phyloP scores from a whole-genome alignment of 2,797 vertebrate species.

The Sparus aurata region DNA sequence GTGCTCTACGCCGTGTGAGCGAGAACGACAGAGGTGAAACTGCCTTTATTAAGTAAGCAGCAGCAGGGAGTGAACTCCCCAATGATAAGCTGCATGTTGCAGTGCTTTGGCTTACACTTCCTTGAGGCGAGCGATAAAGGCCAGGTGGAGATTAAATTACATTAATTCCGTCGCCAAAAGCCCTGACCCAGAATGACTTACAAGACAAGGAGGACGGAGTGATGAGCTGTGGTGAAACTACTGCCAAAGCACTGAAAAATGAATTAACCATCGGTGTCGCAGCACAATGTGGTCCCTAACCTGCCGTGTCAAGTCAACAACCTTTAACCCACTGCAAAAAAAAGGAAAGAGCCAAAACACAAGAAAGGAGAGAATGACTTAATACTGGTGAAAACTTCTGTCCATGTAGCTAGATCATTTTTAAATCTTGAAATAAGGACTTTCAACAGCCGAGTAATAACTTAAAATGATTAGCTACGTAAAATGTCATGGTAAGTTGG shows the following conservation, averaged over 20 bases:
- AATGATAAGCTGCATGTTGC: slow-evolving; percentile 73
- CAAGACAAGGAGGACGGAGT: slow-evolving; percentile 71
- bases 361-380: too few species aligned
- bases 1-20: slow-evolving; percentile 35
- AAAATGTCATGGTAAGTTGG: too few species aligned
- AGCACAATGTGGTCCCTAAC: slow-evolving; percentile 25
- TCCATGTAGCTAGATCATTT: too few species aligned
- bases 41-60: slow-evolving; percentile 66
- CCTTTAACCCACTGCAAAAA: background rate
- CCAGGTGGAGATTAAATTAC: slow-evolving; percentile 82
- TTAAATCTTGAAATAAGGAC: too few species aligned
- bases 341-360: too few species aligned
- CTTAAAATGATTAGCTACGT: too few species aligned
- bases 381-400: too few species aligned
- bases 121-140: slow-evolving; percentile 75
- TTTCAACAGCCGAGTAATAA: too few species aligned
- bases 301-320: slow-evolving; percentile 31
- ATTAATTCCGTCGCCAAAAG: slow-evolving; percentile 76
- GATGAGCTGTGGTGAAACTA: slow-evolving; percentile 63
- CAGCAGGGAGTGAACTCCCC: slow-evolving; percentile 72
- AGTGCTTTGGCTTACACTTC: slow-evolving; percentile 72
- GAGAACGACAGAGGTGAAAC: slow-evolving; percentile 71
- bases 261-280: slow-evolving; percentile 59
- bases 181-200: slow-evolving; percentile 80
- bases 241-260: slow-evolving; percentile 73